These are phyloP conservation scores for Canis aureus DNA, from an alignment of 2,113 vertebrate species.

Conservation along the genomic window DNA sequence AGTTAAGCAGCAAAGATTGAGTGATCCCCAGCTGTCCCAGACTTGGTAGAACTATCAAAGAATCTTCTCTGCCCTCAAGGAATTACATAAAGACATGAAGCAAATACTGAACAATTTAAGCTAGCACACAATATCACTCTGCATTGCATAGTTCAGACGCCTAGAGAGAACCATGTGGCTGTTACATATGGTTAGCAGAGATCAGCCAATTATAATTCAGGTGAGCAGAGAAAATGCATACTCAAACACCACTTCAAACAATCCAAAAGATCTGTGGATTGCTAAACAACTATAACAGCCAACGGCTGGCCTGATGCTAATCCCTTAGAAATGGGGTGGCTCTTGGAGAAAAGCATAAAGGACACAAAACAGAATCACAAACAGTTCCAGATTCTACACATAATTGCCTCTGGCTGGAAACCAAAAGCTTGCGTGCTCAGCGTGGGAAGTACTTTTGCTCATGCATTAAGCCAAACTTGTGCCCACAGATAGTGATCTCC, in stretches of 20 bases:
- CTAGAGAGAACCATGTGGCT: not conserved
- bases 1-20: not conserved
- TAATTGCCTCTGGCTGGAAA: constrained; percentile 67
- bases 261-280: constrained; percentile 21
- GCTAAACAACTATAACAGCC: constrained; percentile 35
- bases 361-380: constrained; percentile 63
- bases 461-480: constrained; percentile 25
- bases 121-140: not conserved
- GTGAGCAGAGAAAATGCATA: constrained; percentile 62
- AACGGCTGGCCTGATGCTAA: constrained; percentile 44
- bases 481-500: constrained; percentile 55
- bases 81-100: not conserved
- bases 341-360: constrained; percentile 59
- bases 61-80: not conserved
- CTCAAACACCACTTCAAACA: constrained; percentile 62
- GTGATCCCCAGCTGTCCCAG: not conserved
- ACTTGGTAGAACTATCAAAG: not conserved
- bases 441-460: constrained; percentile 57
- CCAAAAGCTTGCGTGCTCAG: constrained; percentile 60
- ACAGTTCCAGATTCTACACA: constrained; percentile 65
- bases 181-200: constrained; percentile 62
- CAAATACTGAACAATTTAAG: not conserved
- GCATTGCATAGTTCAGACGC: not conserved
- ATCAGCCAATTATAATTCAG: constrained; percentile 64
- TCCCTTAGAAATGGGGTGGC: constrained; percentile 49